Conservation (phyloP, 2,797 vertebrate genomes). For the Falco biarmicus region DNA sequence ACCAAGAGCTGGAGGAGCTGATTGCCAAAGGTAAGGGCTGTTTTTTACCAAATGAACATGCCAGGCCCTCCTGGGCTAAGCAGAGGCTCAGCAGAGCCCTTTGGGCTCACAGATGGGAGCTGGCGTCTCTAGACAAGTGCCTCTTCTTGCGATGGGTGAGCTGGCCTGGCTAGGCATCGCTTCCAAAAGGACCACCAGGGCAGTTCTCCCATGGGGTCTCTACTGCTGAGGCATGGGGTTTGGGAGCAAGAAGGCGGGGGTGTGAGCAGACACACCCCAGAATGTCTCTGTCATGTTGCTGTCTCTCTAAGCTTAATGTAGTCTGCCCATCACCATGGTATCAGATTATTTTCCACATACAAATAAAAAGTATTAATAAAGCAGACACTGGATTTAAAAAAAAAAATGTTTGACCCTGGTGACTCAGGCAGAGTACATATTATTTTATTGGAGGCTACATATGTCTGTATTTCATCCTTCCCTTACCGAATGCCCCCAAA, state of each 20-base stretch:
- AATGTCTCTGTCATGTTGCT: not conserved
- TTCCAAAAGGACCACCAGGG: not conserved
- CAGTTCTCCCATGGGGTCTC: not conserved
- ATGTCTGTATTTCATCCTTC: not conserved
- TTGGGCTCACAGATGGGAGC: not conserved
- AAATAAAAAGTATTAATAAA: not conserved
- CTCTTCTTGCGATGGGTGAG: not conserved
- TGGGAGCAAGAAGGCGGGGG: not conserved
- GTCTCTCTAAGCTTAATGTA: not conserved
- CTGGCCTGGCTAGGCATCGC: not conserved
- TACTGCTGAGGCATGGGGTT: not conserved
- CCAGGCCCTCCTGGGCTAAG: not conserved
- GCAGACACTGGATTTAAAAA: not conserved
- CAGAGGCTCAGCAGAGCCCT: not conserved
- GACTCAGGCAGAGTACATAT: not conserved
- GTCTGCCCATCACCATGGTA: conserved; percentile 39
- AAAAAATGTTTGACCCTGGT: not conserved
- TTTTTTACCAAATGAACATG: not conserved
- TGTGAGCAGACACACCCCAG: not conserved
- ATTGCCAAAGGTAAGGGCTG: conserved; percentile 92
- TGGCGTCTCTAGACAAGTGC: not conserved
- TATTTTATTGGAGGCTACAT: not conserved
- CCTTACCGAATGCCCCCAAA: not conserved
- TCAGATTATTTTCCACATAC: not conserved
- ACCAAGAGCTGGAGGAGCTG: conserved; percentile 91